Base-by-base conservation (phyloP, 2,113 vertebrate species). In the Clupea harengus region DNA sequence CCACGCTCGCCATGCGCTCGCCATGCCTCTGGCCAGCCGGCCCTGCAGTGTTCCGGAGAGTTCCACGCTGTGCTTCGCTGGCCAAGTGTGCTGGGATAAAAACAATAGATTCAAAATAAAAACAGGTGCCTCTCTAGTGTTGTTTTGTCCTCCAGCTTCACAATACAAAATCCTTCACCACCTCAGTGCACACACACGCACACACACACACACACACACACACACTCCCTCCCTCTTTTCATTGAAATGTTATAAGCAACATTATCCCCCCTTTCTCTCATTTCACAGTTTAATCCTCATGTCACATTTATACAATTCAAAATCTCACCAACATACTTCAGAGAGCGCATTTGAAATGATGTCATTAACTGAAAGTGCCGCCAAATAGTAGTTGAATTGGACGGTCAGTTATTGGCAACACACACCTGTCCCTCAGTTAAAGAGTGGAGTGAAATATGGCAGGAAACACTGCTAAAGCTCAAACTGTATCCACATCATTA, bases 211-310 rank as follows among this genome's bases (percentile, higher is more conserved):
- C 67, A 32, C 67, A 75, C 11, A 78, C 28, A 78, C 25, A 78
- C 72, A 32, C 20, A 25, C 22, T 25, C 60, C 25, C 60, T 25
- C 22, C 8, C 5, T n/a, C n/a, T 64, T 8, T 64, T 20, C 22
- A 18, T 67, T 25, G 0, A 78, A 78, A 44, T 44, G 32, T 32
- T 78, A 18, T 78, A 78, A 39, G 32, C 28, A 15, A 72, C 28
- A 32, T 39, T 46, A 28, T 81, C 32, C 78, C 81, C 25, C 15
- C 50, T 81, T 81, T 83, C 84, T 82, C 81, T 83, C 72, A 78
- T 78, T 78, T 78, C 72, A 75, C 60, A 67, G 25, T 78, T 78
- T 78, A 78, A 78, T 78, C 72, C 28, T 10, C 25, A 78, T 78
- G 39, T 39, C 72, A 78, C 72, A 39, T 78, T 78, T 39, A 78